Evolutionary conservation across 92 coral and sea anemone genomes (phyloP).

Genomic region (Zoanthus gigantus): DNA sequence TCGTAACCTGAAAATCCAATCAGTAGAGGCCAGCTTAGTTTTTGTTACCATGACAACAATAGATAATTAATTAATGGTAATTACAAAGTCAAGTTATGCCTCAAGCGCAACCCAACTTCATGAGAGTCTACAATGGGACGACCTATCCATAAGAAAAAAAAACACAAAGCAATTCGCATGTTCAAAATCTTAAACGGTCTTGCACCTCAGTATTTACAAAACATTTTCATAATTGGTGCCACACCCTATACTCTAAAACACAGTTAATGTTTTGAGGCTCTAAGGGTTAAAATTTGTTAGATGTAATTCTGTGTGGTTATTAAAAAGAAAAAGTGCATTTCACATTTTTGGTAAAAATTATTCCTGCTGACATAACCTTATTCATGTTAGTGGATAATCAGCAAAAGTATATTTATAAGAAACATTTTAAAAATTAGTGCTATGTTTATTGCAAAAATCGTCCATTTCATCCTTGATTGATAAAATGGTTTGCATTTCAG

Average conservation of each 20-base stretch:
- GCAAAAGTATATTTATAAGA: background rate
- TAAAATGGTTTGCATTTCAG: slow-evolving; percentile 5
- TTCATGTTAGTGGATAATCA: background rate
- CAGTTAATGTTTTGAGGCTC: background rate
- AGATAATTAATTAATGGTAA: background rate
- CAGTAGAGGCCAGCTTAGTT: background rate
- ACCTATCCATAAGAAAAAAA: no score
- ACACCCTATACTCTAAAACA: background rate
- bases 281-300: background rate
- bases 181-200: background rate
- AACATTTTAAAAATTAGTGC: background rate
- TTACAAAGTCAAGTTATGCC: background rate
- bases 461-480: background rate
- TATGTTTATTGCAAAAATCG: background rate
- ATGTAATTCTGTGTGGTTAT: background rate
- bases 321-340: background rate
- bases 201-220: background rate
- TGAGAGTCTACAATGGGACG: no score
- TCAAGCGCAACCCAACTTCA: no score
- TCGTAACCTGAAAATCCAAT: background rate
- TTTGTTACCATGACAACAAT: background rate
- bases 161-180: no score
- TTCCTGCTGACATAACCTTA: background rate
- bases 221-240: background rate
- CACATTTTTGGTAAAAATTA: background rate